Evolutionary conservation across 2,888 invertebrate genomes (phyloP).

Genomic region (Acleris laterana): DNA sequence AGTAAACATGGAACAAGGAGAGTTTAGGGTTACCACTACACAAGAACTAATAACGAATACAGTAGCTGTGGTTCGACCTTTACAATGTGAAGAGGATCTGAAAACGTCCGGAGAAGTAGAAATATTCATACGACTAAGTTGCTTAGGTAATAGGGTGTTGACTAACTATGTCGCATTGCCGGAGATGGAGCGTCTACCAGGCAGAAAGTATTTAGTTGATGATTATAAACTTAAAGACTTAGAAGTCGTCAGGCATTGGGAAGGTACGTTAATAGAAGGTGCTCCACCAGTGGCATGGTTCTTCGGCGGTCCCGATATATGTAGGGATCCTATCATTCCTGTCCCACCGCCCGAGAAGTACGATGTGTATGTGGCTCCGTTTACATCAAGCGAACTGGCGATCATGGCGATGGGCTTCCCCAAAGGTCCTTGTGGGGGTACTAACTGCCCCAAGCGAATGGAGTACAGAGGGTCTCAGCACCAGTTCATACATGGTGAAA

Average conservation of each 20-base stretch:
- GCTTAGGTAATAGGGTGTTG: constrained; percentile 70
- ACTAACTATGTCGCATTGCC: constrained; percentile 72
- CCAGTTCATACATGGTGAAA: constrained; percentile 73
- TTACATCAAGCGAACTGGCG: constrained; percentile 67
- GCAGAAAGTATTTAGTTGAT: constrained; percentile 71
- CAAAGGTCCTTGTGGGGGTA: constrained; percentile 80
- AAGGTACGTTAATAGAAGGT: constrained; percentile 69
- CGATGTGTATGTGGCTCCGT: constrained; percentile 75
- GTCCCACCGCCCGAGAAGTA: constrained; percentile 58
- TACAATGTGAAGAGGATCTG: constrained; percentile 76
- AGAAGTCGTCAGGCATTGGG: constrained; percentile 78
- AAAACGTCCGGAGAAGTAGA: constrained; percentile 74
- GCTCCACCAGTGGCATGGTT: constrained; percentile 75
- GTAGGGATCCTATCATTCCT: constrained; percentile 65
- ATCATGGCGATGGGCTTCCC: constrained; percentile 81
- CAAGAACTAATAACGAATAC: constrained; percentile 74
- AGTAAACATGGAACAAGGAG: constrained; percentile 69
- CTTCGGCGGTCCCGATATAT: constrained; percentile 75
- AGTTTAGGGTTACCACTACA: constrained; percentile 65
- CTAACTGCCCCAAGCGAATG: constrained; percentile 76
- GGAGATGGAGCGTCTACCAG: constrained; percentile 77
- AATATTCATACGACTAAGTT: constrained; percentile 67
- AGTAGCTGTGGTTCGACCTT: constrained; percentile 61
- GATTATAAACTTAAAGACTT: constrained; percentile 73
- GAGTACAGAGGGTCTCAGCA: constrained; percentile 76